Base-by-base conservation (phyloP, 2,113 vertebrate genomes). In the Penelope pileata region DNA sequence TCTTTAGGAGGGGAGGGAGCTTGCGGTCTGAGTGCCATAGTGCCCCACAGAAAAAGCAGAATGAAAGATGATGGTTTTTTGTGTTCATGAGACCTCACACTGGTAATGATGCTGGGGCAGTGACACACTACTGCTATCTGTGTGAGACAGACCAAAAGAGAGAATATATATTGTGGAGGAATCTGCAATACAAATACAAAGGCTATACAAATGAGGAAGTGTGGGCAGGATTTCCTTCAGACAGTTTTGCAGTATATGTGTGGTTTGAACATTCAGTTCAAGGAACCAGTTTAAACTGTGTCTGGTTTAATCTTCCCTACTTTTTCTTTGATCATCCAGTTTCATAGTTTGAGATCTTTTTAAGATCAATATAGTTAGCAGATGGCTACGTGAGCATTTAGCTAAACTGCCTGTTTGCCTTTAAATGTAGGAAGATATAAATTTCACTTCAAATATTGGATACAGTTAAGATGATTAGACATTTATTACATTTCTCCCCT, bases 51-150 rank as follows among this genome's bases (percentile, higher is more conserved):
- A 78, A 86, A 74, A 66, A 34, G 6, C 21, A 27, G 54, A 56
- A 91, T 30, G 30, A 29, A 40, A n/a, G 34, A 67, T 12, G 7
- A 3, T 40, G 6, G 19, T 81, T 48, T 36, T 9, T 86, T 75
- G 68, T 64, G 18, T 62, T 63, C 83, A 23, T 43, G 27, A 77
- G 67, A 22, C 4, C 12, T 80, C 12, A 23, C n/a, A 1, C 3
- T 23, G 30, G 7, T 48, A 36, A 9, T 59, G 45, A 21, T 36
- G 30, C 16, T 69, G 62, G 0, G 2, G 34, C 0, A 0, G 48
- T 69, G 67, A 80, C 56, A 29, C 29, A 27, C 32, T 24, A 1
- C 34, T n/a, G 17, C n/a, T 0, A 2, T 12, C 30, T 27, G 7
- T 9, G 9, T 1, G 9, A 53, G 58, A 24, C 30, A 69, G 36